phyloP scores from a whole-genome alignment of 1,140 invertebrate species.

The Protaetia brevitarsis region DNA sequence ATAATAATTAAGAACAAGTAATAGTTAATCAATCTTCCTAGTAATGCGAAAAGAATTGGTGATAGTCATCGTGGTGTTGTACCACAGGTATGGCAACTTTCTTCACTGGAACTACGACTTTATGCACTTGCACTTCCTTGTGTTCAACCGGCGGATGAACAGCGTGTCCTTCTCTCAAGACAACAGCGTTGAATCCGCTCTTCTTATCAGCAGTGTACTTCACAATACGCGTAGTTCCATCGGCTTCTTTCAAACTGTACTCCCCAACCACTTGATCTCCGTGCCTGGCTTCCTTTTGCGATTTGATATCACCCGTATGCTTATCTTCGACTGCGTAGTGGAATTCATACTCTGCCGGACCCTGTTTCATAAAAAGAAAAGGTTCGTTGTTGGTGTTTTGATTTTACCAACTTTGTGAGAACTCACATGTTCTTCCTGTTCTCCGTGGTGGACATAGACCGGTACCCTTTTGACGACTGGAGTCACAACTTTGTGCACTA shows the following conservation, averaged over 20 bases:
- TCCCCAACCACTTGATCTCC: neutral
- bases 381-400: too few relatives aligned
- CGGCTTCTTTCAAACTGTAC: constrained; percentile 1
- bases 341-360: neutral
- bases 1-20: too few relatives aligned
- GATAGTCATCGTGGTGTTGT: neutral
- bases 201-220: constrained; percentile 10
- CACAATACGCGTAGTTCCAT: neutral
- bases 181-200: constrained; percentile 13
- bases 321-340: neutral
- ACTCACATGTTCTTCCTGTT: neutral
- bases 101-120: too few relatives aligned
- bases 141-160: neutral
- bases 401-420: neutral
- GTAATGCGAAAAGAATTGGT: neutral
- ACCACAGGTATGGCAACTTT: neutral
- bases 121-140: neutral
- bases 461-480: neutral
- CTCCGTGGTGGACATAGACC: neutral
- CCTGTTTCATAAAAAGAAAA: neutral
- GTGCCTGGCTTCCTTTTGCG: neutral
- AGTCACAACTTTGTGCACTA: neutral
- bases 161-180: neutral
- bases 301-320: constrained; percentile 9
- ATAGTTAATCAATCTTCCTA: neutral